Base-by-base conservation (phyloP, 2,113 vertebrate genomes). In the rabbit (Oryctolagus cuniculus) region DNA sequence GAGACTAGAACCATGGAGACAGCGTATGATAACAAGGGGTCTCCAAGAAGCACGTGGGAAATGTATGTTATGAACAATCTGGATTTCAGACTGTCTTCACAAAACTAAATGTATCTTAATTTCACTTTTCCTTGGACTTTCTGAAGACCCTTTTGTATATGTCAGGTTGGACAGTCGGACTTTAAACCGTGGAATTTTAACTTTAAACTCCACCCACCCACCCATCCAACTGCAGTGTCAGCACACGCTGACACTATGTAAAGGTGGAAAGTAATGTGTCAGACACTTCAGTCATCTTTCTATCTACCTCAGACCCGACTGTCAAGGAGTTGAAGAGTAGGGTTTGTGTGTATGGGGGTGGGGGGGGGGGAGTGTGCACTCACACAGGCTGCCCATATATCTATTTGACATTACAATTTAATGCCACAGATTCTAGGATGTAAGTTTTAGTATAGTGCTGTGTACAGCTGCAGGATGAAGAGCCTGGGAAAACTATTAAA, bases 161-260 rank as follows among this genome's bases (percentile, higher is more conserved):
- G 69, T 83, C 27, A 44, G 0, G 10, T 4, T 77, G 24, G 31
- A 22, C 66, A 85, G 10, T 86, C 61, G 88, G 78, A 87, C 27
- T 66, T 90, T 51, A 49, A 91, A 53, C 34, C 93, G 70, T 44
- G 90, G 51, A 70, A 19, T 91, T 24, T 87, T 74, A 61, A 64
- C 72, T 87, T 93, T 78, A 22, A 92, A 64, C 44, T 78, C 53
- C 3, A 25, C 36, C 58, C 4, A 31, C 38, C 69, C 44, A 24
- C 70, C 55, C 31, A 31, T 70, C 82, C 53, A 27, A 75, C 69
- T 36, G 34, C 29, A 66, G 44, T 53, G 22, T 70, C 58, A 38
- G 83, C 19, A 55, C 44, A 8, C 36, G 38, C 22, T 89, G 91
- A 86, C 27, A 53, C 75, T 77, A 55, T 63, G 66, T 87, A 44